These are phyloP conservation scores for Macaria notata DNA, from an alignment of 2,888 invertebrate species.

Conservation along the genomic window DNA sequence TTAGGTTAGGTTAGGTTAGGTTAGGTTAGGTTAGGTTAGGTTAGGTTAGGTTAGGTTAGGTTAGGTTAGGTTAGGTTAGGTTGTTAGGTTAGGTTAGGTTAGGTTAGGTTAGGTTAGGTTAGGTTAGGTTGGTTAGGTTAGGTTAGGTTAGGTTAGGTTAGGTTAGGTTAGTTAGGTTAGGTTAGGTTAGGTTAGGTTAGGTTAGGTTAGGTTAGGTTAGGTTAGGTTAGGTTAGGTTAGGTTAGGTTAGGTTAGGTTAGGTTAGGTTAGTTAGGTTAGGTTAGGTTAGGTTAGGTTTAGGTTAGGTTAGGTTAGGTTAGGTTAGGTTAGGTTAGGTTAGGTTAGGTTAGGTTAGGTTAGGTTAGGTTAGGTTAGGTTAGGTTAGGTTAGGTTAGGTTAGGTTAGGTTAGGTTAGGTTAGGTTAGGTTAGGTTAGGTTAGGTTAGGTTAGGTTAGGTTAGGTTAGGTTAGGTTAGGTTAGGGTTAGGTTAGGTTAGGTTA, in stretches of 20 bases:
- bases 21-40: too few species aligned
- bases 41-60: too few species aligned
- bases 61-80: too few species aligned
- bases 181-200: slow-evolving; percentile 7
- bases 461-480: slow-evolving; percentile 7
- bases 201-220: slow-evolving; percentile 7
- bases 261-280: slow-evolving; percentile 3
- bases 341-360: slow-evolving; percentile 6
- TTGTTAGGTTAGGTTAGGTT: too few species aligned
- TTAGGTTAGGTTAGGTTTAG: slow-evolving; percentile 1
- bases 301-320: slow-evolving; percentile 7
- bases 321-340: slow-evolving; percentile 7
- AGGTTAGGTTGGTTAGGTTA: slow-evolving; percentile 7
- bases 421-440: slow-evolving; percentile 7
- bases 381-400: slow-evolving; percentile 6
- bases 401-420: slow-evolving; percentile 6
- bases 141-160: slow-evolving; percentile 7
- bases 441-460: slow-evolving; percentile 7
- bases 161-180: slow-evolving; percentile 7
- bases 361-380: slow-evolving; percentile 7
- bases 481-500: slow-evolving; percentile 7
- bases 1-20: too few species aligned
- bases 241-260: slow-evolving; percentile 7
- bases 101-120: too few species aligned
- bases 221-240: slow-evolving; percentile 7